Conservation (phyloP, 2,797 vertebrate genomes). For the Loriculus beryllinus region DNA sequence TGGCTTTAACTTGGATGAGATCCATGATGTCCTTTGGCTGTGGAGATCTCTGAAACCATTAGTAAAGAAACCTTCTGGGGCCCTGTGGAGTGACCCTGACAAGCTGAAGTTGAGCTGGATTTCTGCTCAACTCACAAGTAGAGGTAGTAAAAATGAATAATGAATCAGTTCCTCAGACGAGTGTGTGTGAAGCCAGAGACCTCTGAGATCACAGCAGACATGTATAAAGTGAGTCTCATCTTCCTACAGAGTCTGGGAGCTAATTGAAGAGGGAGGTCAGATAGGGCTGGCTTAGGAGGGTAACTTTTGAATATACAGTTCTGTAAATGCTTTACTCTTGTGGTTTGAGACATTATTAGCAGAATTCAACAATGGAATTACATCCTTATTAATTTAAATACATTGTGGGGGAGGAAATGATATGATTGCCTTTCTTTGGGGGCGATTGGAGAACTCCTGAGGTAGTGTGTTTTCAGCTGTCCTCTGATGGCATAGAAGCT, state of each 20-base stretch:
- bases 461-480: fast-evolving
- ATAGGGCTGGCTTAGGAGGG: background rate
- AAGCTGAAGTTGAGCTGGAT: background rate
- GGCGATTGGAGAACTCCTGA: background rate
- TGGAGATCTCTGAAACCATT: background rate
- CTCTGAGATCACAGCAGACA: background rate
- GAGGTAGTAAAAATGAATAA: background rate
- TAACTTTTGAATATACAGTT: background rate
- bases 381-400: background rate
- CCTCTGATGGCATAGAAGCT: fast-evolving
- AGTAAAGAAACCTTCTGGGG: background rate
- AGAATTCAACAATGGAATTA: background rate
- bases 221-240: background rate
- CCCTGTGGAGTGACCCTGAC: fast-evolving
- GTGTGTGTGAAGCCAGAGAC: background rate
- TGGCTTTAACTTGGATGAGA: fast-evolving
- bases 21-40: background rate
- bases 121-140: background rate
- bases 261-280: constrained; percentile 10
- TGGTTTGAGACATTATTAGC: background rate
- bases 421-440: background rate
- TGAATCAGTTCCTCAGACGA: background rate
- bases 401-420: background rate
- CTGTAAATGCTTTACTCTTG: background rate
- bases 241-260: background rate